phyloP scores from a whole-genome alignment of 2,888 invertebrate genomes.

The Gonocerus acuteangulatus region DNA sequence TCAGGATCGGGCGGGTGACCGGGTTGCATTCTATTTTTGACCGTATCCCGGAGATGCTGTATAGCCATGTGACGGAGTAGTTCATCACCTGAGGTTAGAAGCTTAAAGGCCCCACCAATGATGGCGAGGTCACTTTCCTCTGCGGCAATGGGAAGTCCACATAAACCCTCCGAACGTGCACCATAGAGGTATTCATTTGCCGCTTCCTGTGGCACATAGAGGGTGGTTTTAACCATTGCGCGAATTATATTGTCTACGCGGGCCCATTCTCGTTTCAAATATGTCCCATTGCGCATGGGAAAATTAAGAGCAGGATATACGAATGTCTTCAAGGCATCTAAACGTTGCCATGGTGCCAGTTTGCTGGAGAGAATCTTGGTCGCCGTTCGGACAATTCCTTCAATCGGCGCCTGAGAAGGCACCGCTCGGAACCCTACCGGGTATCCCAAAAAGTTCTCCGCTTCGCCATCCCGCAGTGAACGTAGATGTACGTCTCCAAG shows the following conservation, averaged over 20 bases:
- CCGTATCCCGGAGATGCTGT: not conserved
- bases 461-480: not conserved
- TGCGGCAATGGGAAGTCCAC: not conserved
- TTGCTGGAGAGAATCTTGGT: not conserved
- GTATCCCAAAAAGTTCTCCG: not conserved
- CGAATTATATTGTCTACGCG: conserved; percentile 5
- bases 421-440: not conserved
- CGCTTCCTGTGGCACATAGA: conserved; percentile 17
- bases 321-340: too few species aligned
- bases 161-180: conserved; percentile 8
- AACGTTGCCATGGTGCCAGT: not conserved
- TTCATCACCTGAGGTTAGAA: not conserved
- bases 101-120: conserved; percentile 2
- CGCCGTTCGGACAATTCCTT: not conserved
- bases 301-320: too few species aligned
- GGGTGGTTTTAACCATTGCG: conserved; percentile 13
- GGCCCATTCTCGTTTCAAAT: conserved; percentile 11
- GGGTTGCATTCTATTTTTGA: not conserved
- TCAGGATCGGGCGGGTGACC: not conserved
- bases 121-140: conserved; percentile 16
- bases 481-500: not conserved
- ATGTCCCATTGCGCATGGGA: not conserved
- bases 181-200: conserved; percentile 22
- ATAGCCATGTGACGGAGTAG: not conserved
- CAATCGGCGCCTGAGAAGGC: not conserved